Conservation (phyloP, 2,888 invertebrate genomes). For the Sicus ferrugineus region DNA sequence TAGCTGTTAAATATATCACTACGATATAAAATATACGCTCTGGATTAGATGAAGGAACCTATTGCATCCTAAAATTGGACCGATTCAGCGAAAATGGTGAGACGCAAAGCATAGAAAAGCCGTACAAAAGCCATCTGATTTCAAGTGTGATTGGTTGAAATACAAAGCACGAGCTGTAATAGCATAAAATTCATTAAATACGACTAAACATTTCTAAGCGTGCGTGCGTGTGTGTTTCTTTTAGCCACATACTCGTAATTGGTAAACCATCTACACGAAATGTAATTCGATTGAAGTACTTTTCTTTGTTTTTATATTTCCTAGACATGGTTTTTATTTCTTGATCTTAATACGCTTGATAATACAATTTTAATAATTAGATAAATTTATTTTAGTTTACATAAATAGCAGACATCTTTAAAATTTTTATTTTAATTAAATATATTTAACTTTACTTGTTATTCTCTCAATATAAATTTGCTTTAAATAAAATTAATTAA, state of each 20-base stretch:
- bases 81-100: too few relatives aligned
- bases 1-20: too few relatives aligned
- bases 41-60: too few relatives aligned
- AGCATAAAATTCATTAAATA: not conserved
- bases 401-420: conserved; percentile 7
- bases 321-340: too few relatives aligned
- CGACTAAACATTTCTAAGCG: not conserved
- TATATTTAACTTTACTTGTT: conserved; percentile 7
- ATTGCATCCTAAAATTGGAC: too few relatives aligned
- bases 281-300: not conserved
- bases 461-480: not conserved
- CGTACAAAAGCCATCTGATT: too few relatives aligned
- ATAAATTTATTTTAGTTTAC: conserved; percentile 5
- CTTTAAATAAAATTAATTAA: conserved; percentile 25
- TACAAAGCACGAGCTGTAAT: too few relatives aligned
- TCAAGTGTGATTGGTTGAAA: too few relatives aligned
- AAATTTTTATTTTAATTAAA: not conserved
- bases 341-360: conserved; percentile 6
- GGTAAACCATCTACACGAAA: too few relatives aligned
- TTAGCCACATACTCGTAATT: too few relatives aligned
- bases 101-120: too few relatives aligned
- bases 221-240: not conserved
- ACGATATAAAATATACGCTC: too few relatives aligned
- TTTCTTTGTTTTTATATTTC: not conserved
- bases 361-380: conserved; percentile 12